Evolutionary conservation across 2,888 invertebrate species (phyloP).

Genomic region (Alsophila aescularia): DNA sequence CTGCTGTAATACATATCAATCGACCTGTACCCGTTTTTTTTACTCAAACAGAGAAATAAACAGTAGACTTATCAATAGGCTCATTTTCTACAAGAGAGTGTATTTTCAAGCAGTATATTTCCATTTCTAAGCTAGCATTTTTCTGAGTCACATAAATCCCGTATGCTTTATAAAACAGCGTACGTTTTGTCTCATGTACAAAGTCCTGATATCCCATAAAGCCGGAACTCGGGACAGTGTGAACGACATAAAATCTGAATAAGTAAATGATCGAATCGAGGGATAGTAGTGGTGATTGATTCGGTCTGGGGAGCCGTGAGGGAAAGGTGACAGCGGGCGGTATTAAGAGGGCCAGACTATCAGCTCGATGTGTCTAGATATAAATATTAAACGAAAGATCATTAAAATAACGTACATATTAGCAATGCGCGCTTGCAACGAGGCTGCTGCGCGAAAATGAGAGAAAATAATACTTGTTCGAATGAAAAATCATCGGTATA

Average conservation of each 20-base stretch:
- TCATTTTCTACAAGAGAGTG: too few relatives aligned
- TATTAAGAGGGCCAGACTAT: not conserved
- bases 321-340: constrained; percentile 22
- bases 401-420: too few relatives aligned
- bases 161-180: constrained; percentile 13
- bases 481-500: too few relatives aligned
- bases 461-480: too few relatives aligned
- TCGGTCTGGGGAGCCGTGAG: constrained; percentile 46
- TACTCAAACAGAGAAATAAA: too few relatives aligned
- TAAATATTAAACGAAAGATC: too few relatives aligned
- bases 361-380: not conserved
- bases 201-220: constrained; percentile 58
- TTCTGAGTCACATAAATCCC: not conserved
- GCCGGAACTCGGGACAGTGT: constrained; percentile 41
- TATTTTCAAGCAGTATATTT: too few relatives aligned
- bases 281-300: constrained; percentile 71
- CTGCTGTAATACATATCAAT: too few relatives aligned
- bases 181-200: constrained; percentile 13
- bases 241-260: constrained; percentile 70
- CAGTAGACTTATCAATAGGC: too few relatives aligned
- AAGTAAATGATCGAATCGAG: constrained; percentile 69
- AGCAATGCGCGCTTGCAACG: too few relatives aligned
- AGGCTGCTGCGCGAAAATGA: too few relatives aligned
- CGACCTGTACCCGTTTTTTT: too few relatives aligned
- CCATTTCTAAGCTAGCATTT: not conserved